Percentiles rank a stretch among this genome's conserved stretches.
These are phyloP conservation scores for Nemurella pictetii DNA, from an alignment of 2,888 invertebrate genomes.

Conservation along the genomic window DNA sequence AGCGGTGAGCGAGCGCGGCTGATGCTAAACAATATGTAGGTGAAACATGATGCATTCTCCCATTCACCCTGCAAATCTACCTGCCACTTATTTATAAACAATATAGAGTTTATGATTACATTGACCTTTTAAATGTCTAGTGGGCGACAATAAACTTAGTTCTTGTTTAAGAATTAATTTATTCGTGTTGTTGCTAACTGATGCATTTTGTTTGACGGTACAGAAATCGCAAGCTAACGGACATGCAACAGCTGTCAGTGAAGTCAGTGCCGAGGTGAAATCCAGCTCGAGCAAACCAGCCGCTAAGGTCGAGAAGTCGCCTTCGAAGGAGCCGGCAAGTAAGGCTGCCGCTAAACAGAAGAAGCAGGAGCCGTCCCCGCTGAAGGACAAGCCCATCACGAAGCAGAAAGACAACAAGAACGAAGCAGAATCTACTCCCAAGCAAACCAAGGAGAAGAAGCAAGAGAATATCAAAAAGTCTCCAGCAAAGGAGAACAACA, in stretches of 20 bases:
- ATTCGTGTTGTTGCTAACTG: not conserved
- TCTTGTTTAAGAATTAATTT: not conserved
- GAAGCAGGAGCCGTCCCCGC: constrained; percentile 52
- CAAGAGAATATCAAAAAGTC: constrained; percentile 30
- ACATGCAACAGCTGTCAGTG: constrained; percentile 45
- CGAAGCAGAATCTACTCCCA: constrained; percentile 22
- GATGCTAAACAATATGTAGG: not conserved
- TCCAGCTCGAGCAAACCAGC: constrained; percentile 37
- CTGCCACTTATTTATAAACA: not conserved
- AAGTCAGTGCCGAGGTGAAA: constrained; percentile 42
- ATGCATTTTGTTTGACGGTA: constrained; percentile 1
- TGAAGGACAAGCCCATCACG: constrained; percentile 54
- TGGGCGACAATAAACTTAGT: not conserved
- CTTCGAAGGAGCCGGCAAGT: constrained; percentile 41
- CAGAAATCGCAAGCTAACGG: constrained; percentile 48
- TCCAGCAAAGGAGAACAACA: constrained; percentile 39
- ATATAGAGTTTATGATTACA: constrained; percentile 9
- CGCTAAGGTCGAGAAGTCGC: constrained; percentile 38
- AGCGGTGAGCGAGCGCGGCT: not conserved
- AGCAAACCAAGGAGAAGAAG: constrained; percentile 32
- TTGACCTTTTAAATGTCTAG: constrained; percentile 12
- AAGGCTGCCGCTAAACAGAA: constrained; percentile 45
- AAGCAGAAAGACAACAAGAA: constrained; percentile 57
- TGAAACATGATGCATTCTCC: not conserved
- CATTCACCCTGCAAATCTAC: not conserved